phyloP scores from a whole-genome alignment of 2,797 vertebrate genomes.

The Siniperca scherzeri region DNA sequence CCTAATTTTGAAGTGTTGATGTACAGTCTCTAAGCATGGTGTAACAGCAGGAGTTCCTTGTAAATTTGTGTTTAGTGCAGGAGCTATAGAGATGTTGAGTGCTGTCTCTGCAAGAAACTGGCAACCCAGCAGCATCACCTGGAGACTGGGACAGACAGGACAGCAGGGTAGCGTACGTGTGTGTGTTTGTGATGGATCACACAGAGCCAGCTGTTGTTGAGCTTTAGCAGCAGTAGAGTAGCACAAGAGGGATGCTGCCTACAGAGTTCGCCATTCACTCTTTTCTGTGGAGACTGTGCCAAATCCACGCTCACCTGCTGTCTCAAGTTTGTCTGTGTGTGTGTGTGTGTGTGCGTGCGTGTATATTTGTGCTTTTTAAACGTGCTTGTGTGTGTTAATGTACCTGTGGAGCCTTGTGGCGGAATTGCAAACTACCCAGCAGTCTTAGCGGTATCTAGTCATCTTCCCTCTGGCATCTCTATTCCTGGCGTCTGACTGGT shows the following conservation, averaged over 20 bases:
- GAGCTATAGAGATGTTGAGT: constrained; percentile 52
- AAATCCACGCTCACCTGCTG: constrained; percentile 39
- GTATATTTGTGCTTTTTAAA: constrained; percentile 13
- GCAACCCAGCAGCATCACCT: constrained; percentile 43
- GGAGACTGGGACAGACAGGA: constrained; percentile 36
- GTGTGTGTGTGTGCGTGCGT: constrained; percentile 7
- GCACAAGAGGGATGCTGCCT: constrained; percentile 35
- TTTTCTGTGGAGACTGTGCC: constrained; percentile 31
- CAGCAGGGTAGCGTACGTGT: constrained; percentile 37
- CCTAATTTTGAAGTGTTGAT: constrained; percentile 15
- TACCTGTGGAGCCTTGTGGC: constrained; percentile 56
- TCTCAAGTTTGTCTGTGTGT: neutral
- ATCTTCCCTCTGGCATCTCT: constrained; percentile 64
- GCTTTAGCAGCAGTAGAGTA: constrained; percentile 39
- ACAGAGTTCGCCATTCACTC: constrained; percentile 46
- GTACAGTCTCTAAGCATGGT: neutral
- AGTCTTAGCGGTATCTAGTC: constrained; percentile 60
- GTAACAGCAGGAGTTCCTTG: constrained; percentile 42
- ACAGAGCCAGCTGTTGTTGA: constrained; percentile 55
- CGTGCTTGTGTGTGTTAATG: constrained; percentile 10
- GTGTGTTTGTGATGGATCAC: constrained; percentile 32
- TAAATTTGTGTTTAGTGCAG: constrained; percentile 49
- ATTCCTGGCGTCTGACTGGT: constrained; percentile 63
- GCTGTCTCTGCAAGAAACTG: constrained; percentile 43
- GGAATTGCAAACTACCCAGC: constrained; percentile 49